Conservation (phyloP, 1,140 invertebrate genomes). For the Tribolium madens region DNA sequence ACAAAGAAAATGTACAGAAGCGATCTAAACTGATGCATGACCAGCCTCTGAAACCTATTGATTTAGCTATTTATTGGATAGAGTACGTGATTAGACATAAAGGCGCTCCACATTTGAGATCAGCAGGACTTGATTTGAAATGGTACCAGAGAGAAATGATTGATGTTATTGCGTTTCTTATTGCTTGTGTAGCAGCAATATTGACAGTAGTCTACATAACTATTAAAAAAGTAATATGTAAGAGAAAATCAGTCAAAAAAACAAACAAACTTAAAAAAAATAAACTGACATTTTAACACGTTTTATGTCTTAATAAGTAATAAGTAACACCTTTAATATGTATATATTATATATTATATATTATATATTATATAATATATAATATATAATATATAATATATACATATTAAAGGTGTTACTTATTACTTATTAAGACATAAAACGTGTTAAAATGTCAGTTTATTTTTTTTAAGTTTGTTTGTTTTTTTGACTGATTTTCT, state of each 20-base stretch:
- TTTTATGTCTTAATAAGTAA: too few species aligned
- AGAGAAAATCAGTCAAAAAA: background rate
- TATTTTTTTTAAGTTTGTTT: background rate
- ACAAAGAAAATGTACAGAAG: conserved; percentile 25
- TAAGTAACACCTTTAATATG: too few species aligned
- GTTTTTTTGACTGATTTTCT: background rate
- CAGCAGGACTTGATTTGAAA: conserved; percentile 62
- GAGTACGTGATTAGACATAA: conserved; percentile 71
- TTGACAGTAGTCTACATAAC: background rate
- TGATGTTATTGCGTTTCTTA: conserved; percentile 61
- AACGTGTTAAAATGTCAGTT: background rate
- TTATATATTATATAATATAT: too few species aligned
- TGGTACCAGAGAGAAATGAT: conserved; percentile 66
- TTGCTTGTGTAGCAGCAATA: background rate
- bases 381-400: too few species aligned
- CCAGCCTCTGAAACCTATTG: background rate
- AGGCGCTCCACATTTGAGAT: conserved; percentile 65
- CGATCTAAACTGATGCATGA: conserved; percentile 32
- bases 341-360: too few species aligned
- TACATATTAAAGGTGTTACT: too few species aligned
- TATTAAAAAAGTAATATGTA: background rate
- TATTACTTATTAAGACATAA: too few species aligned
- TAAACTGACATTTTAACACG: background rate
- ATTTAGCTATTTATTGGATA: conserved; percentile 20
- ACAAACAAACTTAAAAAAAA: background rate